Evolutionary conservation across 2,888 invertebrate species (phyloP), one percentile per base, ranked within the genome.

Genomic region (Beris morrisii): DNA sequence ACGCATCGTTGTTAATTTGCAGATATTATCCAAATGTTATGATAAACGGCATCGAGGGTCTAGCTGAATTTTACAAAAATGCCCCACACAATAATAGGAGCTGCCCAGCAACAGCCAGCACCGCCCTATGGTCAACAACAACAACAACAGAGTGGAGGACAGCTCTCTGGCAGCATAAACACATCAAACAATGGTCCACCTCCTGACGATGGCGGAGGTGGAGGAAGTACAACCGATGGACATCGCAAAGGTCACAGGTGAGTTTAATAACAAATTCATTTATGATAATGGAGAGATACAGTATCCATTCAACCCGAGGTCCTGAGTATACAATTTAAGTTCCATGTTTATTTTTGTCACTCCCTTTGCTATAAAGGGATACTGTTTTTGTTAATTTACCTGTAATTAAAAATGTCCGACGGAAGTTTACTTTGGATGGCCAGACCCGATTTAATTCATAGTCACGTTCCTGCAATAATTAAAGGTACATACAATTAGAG

Each of bases 241-340:
- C 86, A 86, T 84, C 85, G 86, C 75, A 86, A 86, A 78, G 86
- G 86, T 73, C 86, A 86, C 83, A 85, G 86, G 86, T 86, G 72
- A 75, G 78, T 48, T 44, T 55, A 28, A n/a, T 22, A 22, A 22
- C 22, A 22, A 22, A 22, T 22, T 22, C 22, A 22, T 22, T 22
- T 22, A 22, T 22, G 22, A 22, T 22, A 22, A 22, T 22, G 22
- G 22, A 22, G 3, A 3, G 22, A 22, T 22, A 22, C 2, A 2
- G 22, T n/a, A n/a, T n/a, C n/a, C n/a, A n/a, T 22, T 22, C 22
- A 22, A 22, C 22, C 22, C 22, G 22, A 3, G 22, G 22, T 22
- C 22, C 22, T 22, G 22, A 22, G 22, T 22, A 22, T 22, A 22
- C 22, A 22, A 22, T 22, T 22, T 22, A 22, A 22, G 22, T 3